These are phyloP conservation scores for Zaprionus bogoriensis DNA, from an alignment of 2,888 invertebrate species.

Conservation along the genomic window DNA sequence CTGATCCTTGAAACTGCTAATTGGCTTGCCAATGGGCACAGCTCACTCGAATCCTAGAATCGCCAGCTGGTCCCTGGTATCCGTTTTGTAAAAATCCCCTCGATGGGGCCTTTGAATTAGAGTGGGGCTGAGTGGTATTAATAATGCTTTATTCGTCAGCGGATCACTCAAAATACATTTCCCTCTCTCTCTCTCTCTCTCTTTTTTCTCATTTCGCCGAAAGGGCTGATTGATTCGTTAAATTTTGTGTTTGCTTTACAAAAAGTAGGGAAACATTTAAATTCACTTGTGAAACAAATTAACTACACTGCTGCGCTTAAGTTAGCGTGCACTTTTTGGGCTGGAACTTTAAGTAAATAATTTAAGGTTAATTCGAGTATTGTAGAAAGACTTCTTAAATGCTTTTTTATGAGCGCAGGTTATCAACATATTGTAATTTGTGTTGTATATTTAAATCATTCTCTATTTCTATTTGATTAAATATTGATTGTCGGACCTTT, in stretches of 20 bases:
- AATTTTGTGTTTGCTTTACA: not conserved
- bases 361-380: too few relatives aligned
- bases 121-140: not conserved
- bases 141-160: not conserved
- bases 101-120: not conserved
- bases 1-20: constrained; percentile 49
- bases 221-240: not conserved
- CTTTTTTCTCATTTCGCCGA: not conserved
- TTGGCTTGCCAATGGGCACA: constrained; percentile 41
- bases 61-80: not conserved
- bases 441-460: too few relatives aligned
- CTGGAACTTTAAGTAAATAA: too few relatives aligned
- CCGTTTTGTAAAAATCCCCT: not conserved
- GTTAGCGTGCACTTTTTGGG: not conserved
- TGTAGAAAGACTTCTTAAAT: too few relatives aligned
- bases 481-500: too few relatives aligned
- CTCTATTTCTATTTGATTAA: too few relatives aligned
- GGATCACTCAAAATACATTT: not conserved
- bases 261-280: not conserved
- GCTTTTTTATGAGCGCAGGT: too few relatives aligned
- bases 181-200: not conserved
- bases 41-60: constrained; percentile 20
- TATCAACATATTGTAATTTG: too few relatives aligned
- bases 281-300: not conserved
- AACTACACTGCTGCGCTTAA: not conserved